These are phyloP conservation scores for Stenodera caucasica DNA, from an alignment of 2,888 invertebrate genomes.

Conservation along the genomic window DNA sequence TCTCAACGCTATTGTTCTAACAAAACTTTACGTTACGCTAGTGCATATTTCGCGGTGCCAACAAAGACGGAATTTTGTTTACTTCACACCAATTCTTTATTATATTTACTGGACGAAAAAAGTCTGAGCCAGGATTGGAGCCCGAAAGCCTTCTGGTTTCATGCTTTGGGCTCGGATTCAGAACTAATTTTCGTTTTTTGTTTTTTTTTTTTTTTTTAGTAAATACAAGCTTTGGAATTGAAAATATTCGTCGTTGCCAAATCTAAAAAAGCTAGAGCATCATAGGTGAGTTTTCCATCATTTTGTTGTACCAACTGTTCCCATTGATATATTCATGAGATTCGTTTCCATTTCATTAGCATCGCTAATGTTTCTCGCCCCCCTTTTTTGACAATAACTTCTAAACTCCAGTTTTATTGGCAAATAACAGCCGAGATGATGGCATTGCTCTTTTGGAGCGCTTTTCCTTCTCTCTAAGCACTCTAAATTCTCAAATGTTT, in stretches of 20 bases:
- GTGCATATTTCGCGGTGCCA: constrained; percentile 17
- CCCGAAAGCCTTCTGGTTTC: no score
- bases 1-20: constrained; percentile 29
- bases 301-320: constrained; percentile 33
- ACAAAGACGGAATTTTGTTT: constrained; percentile 4
- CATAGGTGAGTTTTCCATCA: constrained; percentile 26
- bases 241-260: neutral
- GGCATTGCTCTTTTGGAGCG: constrained; percentile 40
- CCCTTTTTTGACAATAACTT: constrained; percentile 42
- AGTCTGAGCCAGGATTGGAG: no score
- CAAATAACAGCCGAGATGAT: constrained; percentile 43
- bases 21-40: constrained; percentile 25
- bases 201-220: no score
- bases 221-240: no score
- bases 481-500: constrained; percentile 46
- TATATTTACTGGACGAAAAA: no score
- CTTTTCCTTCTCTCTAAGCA: constrained; percentile 36
- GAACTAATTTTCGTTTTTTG: no score
- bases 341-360: constrained; percentile 47
- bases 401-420: constrained; percentile 48
- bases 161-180: no score
- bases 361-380: constrained; percentile 43
- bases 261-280: neutral
- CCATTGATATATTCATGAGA: constrained; percentile 42
- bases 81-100: no score